Conservation (phyloP, 2,113 vertebrate genomes). For the Ptilorrhoa leucosticta region DNA sequence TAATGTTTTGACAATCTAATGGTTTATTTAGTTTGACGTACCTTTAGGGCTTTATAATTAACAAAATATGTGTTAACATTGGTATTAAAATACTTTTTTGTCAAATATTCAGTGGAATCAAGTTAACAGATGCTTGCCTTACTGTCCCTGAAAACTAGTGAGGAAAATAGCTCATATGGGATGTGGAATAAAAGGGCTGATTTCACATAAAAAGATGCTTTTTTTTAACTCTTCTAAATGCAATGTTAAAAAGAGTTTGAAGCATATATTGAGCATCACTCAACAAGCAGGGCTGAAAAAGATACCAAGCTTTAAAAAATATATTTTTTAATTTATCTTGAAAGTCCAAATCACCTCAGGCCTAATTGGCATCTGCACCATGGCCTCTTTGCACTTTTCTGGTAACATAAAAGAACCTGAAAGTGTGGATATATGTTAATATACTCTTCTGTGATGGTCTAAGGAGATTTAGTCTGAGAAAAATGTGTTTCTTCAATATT, state of each 20-base stretch:
- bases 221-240: not conserved
- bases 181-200: not conserved
- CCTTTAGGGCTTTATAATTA: not conserved
- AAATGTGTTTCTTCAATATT: not conserved
- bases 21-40: not conserved
- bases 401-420: not conserved
- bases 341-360: not conserved
- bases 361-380: not conserved
- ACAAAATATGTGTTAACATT: not conserved
- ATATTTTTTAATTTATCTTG: not conserved
- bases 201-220: not conserved
- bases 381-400: not conserved
- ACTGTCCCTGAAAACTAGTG: not conserved
- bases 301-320: not conserved
- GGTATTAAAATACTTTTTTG: not conserved
- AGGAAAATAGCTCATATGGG: not conserved
- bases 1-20: not conserved
- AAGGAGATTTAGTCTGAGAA: not conserved
- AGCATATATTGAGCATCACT: not conserved
- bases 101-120: not conserved
- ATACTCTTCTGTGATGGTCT: not conserved
- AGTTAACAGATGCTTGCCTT: not conserved
- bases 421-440: not conserved
- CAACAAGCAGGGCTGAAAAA: not conserved
- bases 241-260: not conserved